phyloP scores from a whole-genome alignment of 1,140 invertebrate genomes.

The Drosophila novamexicana region DNA sequence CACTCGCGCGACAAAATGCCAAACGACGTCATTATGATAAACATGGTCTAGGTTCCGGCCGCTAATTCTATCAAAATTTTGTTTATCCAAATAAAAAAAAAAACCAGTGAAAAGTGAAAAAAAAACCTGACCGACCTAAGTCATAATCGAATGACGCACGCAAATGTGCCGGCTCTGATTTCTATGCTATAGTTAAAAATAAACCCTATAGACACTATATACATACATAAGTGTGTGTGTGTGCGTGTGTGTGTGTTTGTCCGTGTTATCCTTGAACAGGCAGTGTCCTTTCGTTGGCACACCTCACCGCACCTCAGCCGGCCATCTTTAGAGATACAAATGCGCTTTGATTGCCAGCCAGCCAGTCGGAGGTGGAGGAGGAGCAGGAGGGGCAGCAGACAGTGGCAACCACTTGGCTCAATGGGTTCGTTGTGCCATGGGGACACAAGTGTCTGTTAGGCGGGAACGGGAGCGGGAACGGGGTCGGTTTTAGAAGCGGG shows the following conservation, averaged over 20 bases:
- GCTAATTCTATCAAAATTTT: constrained; percentile 50
- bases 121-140: constrained; percentile 43
- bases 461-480: neutral
- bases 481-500: neutral
- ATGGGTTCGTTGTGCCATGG: constrained; percentile 58
- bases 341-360: constrained; percentile 68
- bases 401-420: constrained; percentile 50
- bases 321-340: constrained; percentile 49
- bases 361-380: constrained; percentile 3
- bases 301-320: constrained; percentile 30
- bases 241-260: constrained; percentile 35
- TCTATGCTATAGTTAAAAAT: constrained; percentile 41
- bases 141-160: constrained; percentile 80
- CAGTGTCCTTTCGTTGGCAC: constrained; percentile 51
- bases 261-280: constrained; percentile 57
- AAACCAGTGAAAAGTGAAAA: constrained; percentile 39
- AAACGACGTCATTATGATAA: constrained; percentile 72
- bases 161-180: constrained; percentile 46
- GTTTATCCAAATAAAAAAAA: constrained; percentile 61
- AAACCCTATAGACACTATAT: constrained; percentile 16
- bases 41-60: constrained; percentile 41
- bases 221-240: neutral
- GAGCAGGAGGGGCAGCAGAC: neutral
- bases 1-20: constrained; percentile 50
- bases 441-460: constrained; percentile 39